Conservation (phyloP, 2,888 invertebrate genomes). For the Chorisops tibialis region DNA sequence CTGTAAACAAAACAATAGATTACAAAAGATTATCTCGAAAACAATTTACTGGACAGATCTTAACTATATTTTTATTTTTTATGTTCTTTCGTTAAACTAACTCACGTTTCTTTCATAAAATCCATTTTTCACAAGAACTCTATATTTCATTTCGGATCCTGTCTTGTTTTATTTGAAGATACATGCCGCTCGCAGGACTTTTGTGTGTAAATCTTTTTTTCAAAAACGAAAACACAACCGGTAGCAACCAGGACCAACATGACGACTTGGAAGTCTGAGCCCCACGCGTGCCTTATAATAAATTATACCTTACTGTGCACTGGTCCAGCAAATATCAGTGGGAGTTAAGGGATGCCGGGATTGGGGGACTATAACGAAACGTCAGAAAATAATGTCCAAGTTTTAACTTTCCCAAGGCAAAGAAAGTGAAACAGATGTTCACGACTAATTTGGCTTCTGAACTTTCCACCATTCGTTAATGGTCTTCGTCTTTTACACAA, state of each 20-base stretch:
- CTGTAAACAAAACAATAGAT: too few relatives aligned
- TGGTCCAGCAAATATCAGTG: too few relatives aligned
- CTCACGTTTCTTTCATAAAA: not conserved
- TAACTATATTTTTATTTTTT: not conserved
- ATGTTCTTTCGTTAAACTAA: not conserved
- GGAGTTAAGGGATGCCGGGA: too few relatives aligned
- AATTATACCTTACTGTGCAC: constrained; percentile 7
- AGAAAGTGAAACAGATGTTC: not conserved
- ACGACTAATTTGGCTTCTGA: not conserved
- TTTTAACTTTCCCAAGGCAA: not conserved
- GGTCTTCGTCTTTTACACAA: too few relatives aligned
- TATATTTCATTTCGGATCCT: constrained; percentile 15
- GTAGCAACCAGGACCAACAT: constrained; percentile 14
- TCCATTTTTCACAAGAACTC: constrained; percentile 17
- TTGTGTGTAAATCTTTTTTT: constrained; percentile 15
- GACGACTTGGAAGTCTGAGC: too few relatives aligned
- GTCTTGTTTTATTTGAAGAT: constrained; percentile 18
- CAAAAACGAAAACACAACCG: not conserved
- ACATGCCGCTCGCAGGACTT: constrained; percentile 14
- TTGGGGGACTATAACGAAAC: not conserved
- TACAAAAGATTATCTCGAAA: too few relatives aligned
- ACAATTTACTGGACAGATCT: too few relatives aligned
- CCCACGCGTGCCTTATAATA: constrained; percentile 23
- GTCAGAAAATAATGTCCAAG: not conserved
- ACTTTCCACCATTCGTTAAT: not conserved